These are phyloP conservation scores for Oryctolagus cuniculus DNA, from an alignment of 2,113 vertebrate species.

Conservation along the genomic window mOryCun1.1 NC_091440.1:13094001-13094500, in stretches of 20 bases:
- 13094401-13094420: background rate
- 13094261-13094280: background rate
- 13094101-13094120: background rate
- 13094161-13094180: background rate
- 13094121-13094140: background rate
- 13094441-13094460: background rate
- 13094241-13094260: background rate
- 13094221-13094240: background rate
- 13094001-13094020: slow-evolving; percentile 9
- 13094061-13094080: background rate
- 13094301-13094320: background rate
- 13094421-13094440: background rate
- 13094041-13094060: background rate
- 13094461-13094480: background rate
- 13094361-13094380: too few relatives aligned
- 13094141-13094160: background rate
- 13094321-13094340: background rate
- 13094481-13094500: slow-evolving; percentile 7
- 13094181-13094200: background rate
- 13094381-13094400: background rate
- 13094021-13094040: background rate
- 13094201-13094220: background rate
- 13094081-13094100: background rate
- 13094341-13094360: background rate
- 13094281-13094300: background rate